Evolutionary conservation across 2,113 vertebrate species (phyloP).

Genomic region (Lophochroa leadbeateri): DNA sequence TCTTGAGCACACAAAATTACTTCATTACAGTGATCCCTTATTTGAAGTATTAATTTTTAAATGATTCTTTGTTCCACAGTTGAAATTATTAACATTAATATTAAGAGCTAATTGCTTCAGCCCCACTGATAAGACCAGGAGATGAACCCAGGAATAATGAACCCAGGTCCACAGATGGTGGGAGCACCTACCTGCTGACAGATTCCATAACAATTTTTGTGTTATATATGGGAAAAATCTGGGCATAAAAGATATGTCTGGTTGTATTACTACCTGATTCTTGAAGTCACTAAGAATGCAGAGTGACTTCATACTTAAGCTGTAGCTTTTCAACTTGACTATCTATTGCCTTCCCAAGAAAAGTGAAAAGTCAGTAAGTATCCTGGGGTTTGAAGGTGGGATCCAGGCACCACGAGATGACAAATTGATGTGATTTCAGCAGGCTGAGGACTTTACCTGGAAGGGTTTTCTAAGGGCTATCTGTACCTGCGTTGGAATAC

Average conservation of each 20-base stretch:
- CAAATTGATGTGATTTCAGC: neutral
- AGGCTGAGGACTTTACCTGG: neutral
- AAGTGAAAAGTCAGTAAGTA: neutral
- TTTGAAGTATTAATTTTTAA: neutral
- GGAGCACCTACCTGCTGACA: neutral
- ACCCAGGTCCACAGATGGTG: accelerated
- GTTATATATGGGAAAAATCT: neutral
- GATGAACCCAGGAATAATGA: neutral
- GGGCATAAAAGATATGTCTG: neutral
- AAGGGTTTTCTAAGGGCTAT: neutral
- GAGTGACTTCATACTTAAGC: neutral
- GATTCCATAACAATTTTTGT: neutral
- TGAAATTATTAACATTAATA: neutral
- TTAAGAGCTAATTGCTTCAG: neutral
- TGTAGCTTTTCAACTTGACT: neutral
- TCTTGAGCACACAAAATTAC: neutral
- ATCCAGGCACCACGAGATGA: neutral
- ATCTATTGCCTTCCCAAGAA: neutral
- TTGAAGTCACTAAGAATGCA: neutral
- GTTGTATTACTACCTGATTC: neutral
- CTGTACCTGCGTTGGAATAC: neutral
- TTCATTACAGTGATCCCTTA: neutral
- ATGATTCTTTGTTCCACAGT: neutral
- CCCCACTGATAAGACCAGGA: neutral
- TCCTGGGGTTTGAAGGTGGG: neutral